These are phyloP conservation scores for Caenorhabditis sp. DNA, from an alignment of 2,888 invertebrate genomes.

Conservation along the genomic window DNA sequence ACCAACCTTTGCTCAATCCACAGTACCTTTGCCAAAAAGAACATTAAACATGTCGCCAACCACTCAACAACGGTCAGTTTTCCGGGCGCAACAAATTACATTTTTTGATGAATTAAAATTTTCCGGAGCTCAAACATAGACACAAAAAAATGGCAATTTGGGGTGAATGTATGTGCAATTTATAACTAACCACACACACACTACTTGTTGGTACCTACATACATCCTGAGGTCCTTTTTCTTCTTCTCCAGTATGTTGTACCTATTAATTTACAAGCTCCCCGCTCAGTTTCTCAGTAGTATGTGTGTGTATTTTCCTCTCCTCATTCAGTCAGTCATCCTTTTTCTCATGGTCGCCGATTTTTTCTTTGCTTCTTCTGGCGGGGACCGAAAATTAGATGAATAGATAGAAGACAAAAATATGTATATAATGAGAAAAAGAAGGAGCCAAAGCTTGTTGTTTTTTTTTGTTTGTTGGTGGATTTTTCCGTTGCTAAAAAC, in stretches of 20 bases:
- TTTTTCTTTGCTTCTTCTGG: too few species aligned
- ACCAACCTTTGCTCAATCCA: background rate
- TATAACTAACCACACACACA: background rate
- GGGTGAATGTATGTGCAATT: background rate
- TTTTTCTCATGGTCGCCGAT: too few species aligned
- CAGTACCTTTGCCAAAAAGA: background rate
- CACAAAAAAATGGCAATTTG: background rate
- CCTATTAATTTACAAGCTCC: background rate
- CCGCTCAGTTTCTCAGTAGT: background rate
- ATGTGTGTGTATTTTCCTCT: background rate
- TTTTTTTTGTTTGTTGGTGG: background rate
- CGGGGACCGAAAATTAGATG: background rate
- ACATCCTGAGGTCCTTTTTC: background rate
- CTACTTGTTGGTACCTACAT: background rate
- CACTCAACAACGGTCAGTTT: too few species aligned
- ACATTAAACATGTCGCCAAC: background rate
- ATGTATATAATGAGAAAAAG: background rate
- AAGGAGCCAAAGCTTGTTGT: background rate
- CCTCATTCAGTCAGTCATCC: background rate
- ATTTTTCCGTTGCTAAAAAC: too few species aligned
- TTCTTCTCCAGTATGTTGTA: background rate
- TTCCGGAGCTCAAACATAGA: background rate
- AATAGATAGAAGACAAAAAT: background rate
- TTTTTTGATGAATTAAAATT: slow-evolving; percentile 2
- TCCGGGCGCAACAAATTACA: too few species aligned